phyloP scores from a whole-genome alignment of 2,888 invertebrate genomes.

The Boloria euphrosyne region DNA sequence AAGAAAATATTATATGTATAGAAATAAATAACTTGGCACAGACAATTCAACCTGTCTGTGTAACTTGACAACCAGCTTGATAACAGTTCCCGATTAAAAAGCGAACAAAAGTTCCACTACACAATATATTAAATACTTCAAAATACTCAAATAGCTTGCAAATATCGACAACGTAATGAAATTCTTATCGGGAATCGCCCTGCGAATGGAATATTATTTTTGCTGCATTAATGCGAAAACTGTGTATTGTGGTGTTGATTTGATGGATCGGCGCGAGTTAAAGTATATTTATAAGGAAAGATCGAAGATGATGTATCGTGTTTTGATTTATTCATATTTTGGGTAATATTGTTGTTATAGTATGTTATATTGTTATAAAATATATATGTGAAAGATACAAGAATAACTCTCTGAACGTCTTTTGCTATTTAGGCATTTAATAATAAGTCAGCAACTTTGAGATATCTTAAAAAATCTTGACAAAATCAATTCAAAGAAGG shows the following conservation, averaged over 20 bases:
- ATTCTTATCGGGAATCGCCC: conserved; percentile 53
- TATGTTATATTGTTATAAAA: neutral
- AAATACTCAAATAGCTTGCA: conserved; percentile 12
- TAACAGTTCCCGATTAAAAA: no score
- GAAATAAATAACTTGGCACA: no score
- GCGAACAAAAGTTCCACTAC: no score
- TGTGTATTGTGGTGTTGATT: conserved; percentile 62
- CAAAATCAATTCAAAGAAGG: no score
- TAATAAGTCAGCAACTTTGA: no score
- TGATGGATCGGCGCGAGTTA: conserved; percentile 61
- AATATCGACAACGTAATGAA: conserved; percentile 51
- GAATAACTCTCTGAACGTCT: no score
- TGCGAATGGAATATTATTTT: conserved; percentile 57
- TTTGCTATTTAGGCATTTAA: no score
- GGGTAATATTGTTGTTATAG: neutral
- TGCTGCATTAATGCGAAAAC: conserved; percentile 64
- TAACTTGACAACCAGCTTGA: no score
- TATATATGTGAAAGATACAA: no score
- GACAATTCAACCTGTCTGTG: no score
- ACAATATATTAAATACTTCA: neutral
- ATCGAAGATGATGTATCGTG: conserved; percentile 62
- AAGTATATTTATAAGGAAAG: conserved; percentile 57
- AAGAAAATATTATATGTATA: no score
- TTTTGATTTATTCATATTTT: conserved; percentile 33
- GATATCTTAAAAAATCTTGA: no score